Evolutionary conservation across 1,140 invertebrate genomes (phyloP), one percentile per base, ranked within the genome.

Genomic region (Drosophila truncata): DNA sequence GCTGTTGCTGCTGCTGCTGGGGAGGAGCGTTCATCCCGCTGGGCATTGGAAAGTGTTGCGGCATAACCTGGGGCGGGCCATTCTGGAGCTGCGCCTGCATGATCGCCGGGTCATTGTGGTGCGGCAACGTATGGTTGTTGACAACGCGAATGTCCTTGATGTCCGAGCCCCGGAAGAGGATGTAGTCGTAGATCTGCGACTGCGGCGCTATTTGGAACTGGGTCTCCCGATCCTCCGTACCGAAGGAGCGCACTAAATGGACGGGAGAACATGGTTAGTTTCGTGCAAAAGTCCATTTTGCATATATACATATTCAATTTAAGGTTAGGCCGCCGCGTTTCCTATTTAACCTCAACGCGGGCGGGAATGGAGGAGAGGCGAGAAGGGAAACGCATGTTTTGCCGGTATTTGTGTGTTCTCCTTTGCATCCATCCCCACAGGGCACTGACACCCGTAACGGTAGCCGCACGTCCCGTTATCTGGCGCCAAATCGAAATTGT

Each of bases 131-230:
- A 95, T 95, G 84, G 59, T 88, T 96, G 91, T 96, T 96, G 46
- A 99, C 96, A 65, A 99, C 98, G 93, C 98, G 96, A 83, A 99
- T 98, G 93, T 99, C 99, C 94, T 99, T 99, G 90, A 99, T 99
- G 93, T 99, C 99, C 79, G 97, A 96, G 31, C 98, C 99, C 76
- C 99, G 94, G 94, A 99, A 99, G 57, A 99, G 96, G 80, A 99
- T 99, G 93, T 99, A 99, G 91, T 99, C 99, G 94, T 99, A 99
- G 37, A 99, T 96, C 93, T 99, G 98, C 94, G 98, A 98, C 92
- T 99, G 97, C 44, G 98, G 97, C 44, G 97, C 96, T 39, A 99
- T 98, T 64, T 97, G 98, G 92, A 97, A 97, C 91, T 98, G 97
- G 25, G 98, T 97, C 73, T 98, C 97, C 42, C 99, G 94, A 92